Evolutionary conservation across 2,797 vertebrate species (phyloP), one percentile per base, ranked within the genome.

Genomic region (Numenius phaeopus): DNA sequence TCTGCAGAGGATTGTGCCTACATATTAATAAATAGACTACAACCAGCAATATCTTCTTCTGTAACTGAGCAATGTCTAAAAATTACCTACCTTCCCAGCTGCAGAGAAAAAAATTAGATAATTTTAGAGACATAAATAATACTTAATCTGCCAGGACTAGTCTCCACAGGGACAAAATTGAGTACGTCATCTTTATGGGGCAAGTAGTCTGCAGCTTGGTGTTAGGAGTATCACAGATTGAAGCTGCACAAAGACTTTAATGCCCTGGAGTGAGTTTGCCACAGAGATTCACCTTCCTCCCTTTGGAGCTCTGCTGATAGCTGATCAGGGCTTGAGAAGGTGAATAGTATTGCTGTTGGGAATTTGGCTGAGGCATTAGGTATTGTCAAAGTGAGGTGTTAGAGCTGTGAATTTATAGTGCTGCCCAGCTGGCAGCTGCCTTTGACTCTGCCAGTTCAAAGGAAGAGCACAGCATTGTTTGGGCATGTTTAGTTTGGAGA

Each of bases 401-500:
- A 64, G 58, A 90, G 22, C 91, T 87, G 72, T 72, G 77, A 93
- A 82, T 62, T 79, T 39, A 44, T 11, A 73, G n/a, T 14, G 37
- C 66, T 93, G 66, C 80, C 59, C 85, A 77, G 80, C 58, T 91
- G 73, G 58, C 82, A 88, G 73, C 57, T 42, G 29, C 58, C 72
- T 96, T 90, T 96, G 86, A 77, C 42, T 90, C 71, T 72, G 34
- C 37, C 34, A 32, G 40, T 88, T 95, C 84, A 83, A 95, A 94
- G 47, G 39, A 88, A 29, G 30, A 89, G 61, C 61, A 32, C 17
- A 76, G 21, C 8, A 47, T 37, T 37, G 34, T 37, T 37, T 37
- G 34, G 34, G 34, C 34, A 37, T 37, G 34, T 37, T 37, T 37
- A 37, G 34, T 37, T 37, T 37, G 34, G 34, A 37, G 34, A 37